A percentile compares a stretch with the other conserved stretches of the same genome.
phyloP scores from a whole-genome alignment of 2,113 vertebrate genomes.

The Brevimyrus niger region DNA sequence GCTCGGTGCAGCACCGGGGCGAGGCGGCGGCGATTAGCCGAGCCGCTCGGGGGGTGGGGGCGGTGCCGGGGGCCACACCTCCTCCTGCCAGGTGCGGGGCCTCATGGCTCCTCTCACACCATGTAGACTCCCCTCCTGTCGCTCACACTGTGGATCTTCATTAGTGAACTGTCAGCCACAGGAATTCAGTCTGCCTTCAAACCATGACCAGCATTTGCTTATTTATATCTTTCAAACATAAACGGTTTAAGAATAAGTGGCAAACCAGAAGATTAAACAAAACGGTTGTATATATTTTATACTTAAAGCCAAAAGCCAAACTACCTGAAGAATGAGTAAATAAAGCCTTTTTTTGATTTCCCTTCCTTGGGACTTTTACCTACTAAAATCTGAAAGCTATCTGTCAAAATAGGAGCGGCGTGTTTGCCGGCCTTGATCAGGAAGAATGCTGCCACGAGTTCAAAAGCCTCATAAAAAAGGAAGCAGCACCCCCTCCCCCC shows the following conservation, averaged over 20 bases:
- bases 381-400: conserved; percentile 27
- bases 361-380: not conserved
- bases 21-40: not conserved
- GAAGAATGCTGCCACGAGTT: conserved; percentile 30
- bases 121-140: not conserved
- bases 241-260: not conserved
- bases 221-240: conserved; percentile 7
- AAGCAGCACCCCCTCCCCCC: conserved; percentile 19
- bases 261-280: not conserved
- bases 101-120: not conserved
- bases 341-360: not conserved
- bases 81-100: not conserved
- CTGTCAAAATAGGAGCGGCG: conserved; percentile 2
- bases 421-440: conserved; percentile 21
- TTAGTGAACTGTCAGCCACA: not conserved
- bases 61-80: not conserved
- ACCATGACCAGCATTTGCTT: not conserved
- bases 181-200: not conserved
- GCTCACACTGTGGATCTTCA: conserved; percentile 8
- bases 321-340: not conserved
- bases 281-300: not conserved
- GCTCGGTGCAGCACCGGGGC: too few species aligned
- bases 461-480: not conserved
- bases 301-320: not conserved
- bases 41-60: not conserved